A percentile compares a stretch with the other conserved stretches of the same genome.
Evolutionary conservation across 1,140 invertebrate species (phyloP).

Genomic region (Achroia grisella): DNA sequence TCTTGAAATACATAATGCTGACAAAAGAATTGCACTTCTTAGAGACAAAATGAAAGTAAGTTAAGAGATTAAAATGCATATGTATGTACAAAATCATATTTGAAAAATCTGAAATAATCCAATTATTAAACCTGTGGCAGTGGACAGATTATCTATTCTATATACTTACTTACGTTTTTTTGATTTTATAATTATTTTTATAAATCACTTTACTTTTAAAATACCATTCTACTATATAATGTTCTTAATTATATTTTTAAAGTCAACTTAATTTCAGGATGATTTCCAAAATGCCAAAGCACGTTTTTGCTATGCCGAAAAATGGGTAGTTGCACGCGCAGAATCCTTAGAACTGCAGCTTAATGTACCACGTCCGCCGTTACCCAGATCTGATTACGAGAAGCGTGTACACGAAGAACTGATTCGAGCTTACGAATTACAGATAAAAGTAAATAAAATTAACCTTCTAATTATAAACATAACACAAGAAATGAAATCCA

Average conservation of each 20-base stretch:
- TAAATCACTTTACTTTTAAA: too few species aligned
- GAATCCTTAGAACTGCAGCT: slow-evolving; percentile 37
- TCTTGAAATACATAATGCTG: slow-evolving; percentile 25
- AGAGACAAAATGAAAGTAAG: slow-evolving; percentile 47
- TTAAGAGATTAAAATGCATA: background rate
- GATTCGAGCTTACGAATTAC: slow-evolving; percentile 38
- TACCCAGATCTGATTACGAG: slow-evolving; percentile 32
- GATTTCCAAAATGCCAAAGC: slow-evolving; percentile 33
- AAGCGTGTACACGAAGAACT: slow-evolving; percentile 44
- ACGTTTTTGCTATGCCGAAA: slow-evolving; percentile 44
- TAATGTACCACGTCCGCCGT: slow-evolving; percentile 10
- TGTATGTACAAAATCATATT: too few species aligned
- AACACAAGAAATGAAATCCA: too few species aligned
- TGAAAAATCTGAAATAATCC: too few species aligned
- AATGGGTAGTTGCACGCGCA: slow-evolving; percentile 38
- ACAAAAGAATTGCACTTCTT: slow-evolving; percentile 37
- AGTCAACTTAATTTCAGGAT: slow-evolving; percentile 29
- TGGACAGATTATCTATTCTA: too few species aligned
- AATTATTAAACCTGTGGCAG: too few species aligned
- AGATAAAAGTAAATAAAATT: slow-evolving; percentile 23
- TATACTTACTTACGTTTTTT: too few species aligned
- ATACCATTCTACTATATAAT: too few species aligned
- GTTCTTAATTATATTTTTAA: too few species aligned
- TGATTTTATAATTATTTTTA: too few species aligned
- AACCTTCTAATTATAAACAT: too few species aligned